Base-by-base conservation (phyloP, 2,113 vertebrate species). In the Notiomystis cincta region DNA sequence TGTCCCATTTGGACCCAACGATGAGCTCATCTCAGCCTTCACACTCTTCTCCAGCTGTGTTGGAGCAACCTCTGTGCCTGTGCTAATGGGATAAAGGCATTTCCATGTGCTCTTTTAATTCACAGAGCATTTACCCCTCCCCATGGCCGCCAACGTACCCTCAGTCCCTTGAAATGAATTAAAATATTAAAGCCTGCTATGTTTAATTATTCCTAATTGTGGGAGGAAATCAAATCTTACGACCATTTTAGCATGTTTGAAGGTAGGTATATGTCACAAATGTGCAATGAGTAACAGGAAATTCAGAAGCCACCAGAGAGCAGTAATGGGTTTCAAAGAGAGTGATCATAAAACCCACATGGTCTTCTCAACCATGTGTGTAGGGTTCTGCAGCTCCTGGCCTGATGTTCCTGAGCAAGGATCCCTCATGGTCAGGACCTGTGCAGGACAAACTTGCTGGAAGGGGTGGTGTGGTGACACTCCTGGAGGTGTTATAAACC, bases 391-490 rank as follows among this genome's bases (percentile, higher is more conserved):
- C 47, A 72, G 37, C 20, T 56, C 30, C 53, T 81, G 57, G 20
- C 31, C 48, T 48, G 9, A 8, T 31, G 0, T 28, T 93, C 50
- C 30, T 57, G 35, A 62, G 35, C 11, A 50, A 54, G 47, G 40
- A 20, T 10, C 16, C 40, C 54, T 86, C 44, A 11, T 1, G 5
- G 38, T 51, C 47, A 24, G 45, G 24, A 54, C 44, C 30, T 37
- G 8, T 0, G 0, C 7, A 44, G 40, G 31, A 40, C 22, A 24
- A 65, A 42, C 7, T 50, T 0, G 0, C 19, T 27, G 2, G 2
- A 2, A 19, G 66, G n/a, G 0, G 0, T 1, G 1, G 25, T 0
- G 1, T 12, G 19, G 42, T 62, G 54, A 15, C 11, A 0, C 7
- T 7, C 45, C 45, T 37, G 15, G 19, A 70, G 12, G 23, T 54